phyloP scores from a whole-genome alignment of 2,113 vertebrate species.

The Chauna torquata region DNA sequence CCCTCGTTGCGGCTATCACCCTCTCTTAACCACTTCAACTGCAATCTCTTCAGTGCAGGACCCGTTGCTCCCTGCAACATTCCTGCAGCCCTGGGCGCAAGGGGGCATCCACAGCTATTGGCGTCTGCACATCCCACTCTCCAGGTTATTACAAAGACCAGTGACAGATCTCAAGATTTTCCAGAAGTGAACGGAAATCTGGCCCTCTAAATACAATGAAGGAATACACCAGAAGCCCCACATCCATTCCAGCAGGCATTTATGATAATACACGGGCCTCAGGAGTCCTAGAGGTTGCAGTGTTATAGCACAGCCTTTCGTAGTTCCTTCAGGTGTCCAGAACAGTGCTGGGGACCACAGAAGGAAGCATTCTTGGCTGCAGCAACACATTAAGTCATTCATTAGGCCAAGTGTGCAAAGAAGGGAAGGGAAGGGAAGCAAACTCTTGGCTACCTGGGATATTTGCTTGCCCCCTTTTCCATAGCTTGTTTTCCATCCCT shows the following conservation, averaged over 20 bases:
- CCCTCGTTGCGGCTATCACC: neutral
- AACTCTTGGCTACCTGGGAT: neutral
- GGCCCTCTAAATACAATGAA: neutral
- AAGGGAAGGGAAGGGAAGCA: neutral
- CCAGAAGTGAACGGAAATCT: neutral
- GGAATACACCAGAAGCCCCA: neutral
- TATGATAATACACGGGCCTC: neutral
- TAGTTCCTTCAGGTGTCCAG: neutral
- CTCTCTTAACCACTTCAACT: neutral
- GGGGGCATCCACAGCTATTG: rapidly evolving
- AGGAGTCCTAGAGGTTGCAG: neutral
- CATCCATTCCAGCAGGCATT: rapidly evolving
- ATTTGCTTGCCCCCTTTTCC: neutral
- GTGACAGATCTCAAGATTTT: neutral
- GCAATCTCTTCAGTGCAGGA: neutral
- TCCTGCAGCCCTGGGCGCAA: neutral
- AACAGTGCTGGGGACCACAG: rapidly evolving
- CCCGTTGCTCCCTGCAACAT: rapidly evolving
- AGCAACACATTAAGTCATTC: neutral
- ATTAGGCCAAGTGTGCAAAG: neutral
- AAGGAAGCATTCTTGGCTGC: neutral
- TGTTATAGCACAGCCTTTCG: rapidly evolving
- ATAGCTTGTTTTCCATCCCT: neutral
- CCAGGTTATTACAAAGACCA: neutral
- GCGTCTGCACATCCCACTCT: neutral